phyloP scores from a whole-genome alignment of 2,113 vertebrate species.

The Jaculus jaculus region DNA sequence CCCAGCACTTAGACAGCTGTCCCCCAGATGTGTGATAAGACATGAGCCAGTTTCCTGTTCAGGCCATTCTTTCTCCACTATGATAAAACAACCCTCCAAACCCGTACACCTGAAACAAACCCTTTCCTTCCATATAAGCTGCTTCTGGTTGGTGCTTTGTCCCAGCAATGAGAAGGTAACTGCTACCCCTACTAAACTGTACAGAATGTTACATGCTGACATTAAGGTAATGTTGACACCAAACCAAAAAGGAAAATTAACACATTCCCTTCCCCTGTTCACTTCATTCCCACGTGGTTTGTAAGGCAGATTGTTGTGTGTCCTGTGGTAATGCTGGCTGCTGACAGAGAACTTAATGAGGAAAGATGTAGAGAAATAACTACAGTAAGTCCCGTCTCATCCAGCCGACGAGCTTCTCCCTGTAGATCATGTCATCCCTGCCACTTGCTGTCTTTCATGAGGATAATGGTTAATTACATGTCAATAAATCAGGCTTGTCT shows the following conservation, averaged over 20 bases:
- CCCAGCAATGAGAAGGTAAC: too few relatives aligned
- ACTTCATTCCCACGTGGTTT: slow-evolving; percentile 23
- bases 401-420: neutral
- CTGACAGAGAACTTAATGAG: neutral
- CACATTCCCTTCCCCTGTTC: neutral
- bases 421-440: neutral
- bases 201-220: neutral
- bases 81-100: too few relatives aligned
- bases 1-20: too few relatives aligned
- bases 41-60: too few relatives aligned
- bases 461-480: neutral
- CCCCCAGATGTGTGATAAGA: too few relatives aligned
- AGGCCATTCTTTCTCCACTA: too few relatives aligned
- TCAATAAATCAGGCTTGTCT: neutral
- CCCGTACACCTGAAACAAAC: too few relatives aligned
- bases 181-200: too few relatives aligned
- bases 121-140: too few relatives aligned
- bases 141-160: too few relatives aligned
- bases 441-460: neutral
- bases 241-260: slow-evolving; percentile 35
- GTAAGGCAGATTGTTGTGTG: neutral
- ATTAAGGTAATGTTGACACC: slow-evolving; percentile 34
- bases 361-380: slow-evolving; percentile 17
- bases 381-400: neutral
- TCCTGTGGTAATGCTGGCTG: neutral